Evolutionary conservation across 1,140 invertebrate species (phyloP).

Genomic region (Asobara japonica): DNA sequence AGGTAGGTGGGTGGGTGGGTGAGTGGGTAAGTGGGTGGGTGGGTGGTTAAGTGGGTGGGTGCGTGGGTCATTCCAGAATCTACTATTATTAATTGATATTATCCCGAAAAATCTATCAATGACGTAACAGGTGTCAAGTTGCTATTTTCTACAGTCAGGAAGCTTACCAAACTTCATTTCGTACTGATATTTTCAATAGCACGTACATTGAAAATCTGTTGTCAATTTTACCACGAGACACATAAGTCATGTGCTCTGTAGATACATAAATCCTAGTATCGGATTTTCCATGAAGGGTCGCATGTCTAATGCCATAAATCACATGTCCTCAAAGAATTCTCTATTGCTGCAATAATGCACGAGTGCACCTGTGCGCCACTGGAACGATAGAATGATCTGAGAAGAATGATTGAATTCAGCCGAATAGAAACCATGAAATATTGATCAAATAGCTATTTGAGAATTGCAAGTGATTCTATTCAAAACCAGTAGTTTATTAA

Average conservation of each 20-base stretch:
- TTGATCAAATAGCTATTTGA: neutral
- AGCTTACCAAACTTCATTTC: too few species aligned
- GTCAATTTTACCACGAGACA: neutral
- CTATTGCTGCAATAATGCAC: neutral
- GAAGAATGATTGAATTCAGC: too few species aligned
- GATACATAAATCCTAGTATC: neutral
- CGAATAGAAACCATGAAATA: too few species aligned
- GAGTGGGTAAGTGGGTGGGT: too few species aligned
- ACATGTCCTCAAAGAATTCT: neutral
- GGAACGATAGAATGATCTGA: neutral
- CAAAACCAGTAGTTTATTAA: too few species aligned
- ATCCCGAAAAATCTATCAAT: too few species aligned
- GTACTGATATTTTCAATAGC: neutral
- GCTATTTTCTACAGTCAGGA: too few species aligned
- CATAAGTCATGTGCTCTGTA: neutral
- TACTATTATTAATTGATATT: too few species aligned
- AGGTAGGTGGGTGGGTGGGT: too few species aligned
- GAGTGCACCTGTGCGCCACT: neutral
- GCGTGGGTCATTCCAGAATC: too few species aligned
- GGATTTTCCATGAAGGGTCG: neutral
- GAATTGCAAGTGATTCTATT: neutral
- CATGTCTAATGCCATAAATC: neutral
- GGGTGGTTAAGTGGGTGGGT: too few species aligned
- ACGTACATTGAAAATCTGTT: slow-evolving; percentile 13
- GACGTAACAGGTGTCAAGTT: too few species aligned